Conservation (phyloP, 2,888 invertebrate genomes). For the Phortica magna region DNA sequence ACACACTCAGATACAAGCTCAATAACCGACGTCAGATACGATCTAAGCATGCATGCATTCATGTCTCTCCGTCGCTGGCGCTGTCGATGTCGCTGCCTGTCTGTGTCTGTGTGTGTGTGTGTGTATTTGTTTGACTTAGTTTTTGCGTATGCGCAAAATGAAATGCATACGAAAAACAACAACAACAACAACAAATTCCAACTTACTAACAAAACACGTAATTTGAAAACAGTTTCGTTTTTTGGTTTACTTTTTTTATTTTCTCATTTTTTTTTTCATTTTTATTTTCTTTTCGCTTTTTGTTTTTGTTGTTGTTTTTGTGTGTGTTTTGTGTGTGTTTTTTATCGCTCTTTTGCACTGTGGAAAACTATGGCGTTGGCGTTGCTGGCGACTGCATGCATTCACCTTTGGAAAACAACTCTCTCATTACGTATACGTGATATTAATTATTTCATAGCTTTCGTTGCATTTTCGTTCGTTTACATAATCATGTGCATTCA, state of each 20-base stretch:
- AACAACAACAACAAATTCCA: not conserved
- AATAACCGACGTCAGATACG: not conserved
- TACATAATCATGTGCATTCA: conserved; percentile 1
- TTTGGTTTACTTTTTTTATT: not conserved
- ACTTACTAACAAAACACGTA: conserved; percentile 11
- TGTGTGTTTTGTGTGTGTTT: not conserved
- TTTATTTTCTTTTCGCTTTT: conserved; percentile 7
- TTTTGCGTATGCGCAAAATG: conserved; percentile 14
- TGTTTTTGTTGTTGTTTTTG: not conserved
- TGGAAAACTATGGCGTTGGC: not conserved
- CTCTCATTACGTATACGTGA: conserved; percentile 21
- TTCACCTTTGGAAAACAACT: not conserved
- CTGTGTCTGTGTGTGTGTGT: conserved; percentile 25
- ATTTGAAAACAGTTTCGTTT: conserved; percentile 22
- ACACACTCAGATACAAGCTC: not conserved
- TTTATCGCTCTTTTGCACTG: not conserved
- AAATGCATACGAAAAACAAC: not conserved
- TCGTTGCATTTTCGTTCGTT: not conserved
- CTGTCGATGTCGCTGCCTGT: not conserved
- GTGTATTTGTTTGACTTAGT: conserved; percentile 34
- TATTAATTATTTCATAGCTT: conserved; percentile 16
- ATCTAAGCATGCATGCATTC: not conserved
- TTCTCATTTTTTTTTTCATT: not conserved
- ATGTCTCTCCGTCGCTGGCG: not conserved
- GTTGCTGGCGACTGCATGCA: not conserved